These are phyloP conservation scores for Anguilla marmorata DNA, from an alignment of 2,797 vertebrate genomes.

Conservation along the genomic window DNA sequence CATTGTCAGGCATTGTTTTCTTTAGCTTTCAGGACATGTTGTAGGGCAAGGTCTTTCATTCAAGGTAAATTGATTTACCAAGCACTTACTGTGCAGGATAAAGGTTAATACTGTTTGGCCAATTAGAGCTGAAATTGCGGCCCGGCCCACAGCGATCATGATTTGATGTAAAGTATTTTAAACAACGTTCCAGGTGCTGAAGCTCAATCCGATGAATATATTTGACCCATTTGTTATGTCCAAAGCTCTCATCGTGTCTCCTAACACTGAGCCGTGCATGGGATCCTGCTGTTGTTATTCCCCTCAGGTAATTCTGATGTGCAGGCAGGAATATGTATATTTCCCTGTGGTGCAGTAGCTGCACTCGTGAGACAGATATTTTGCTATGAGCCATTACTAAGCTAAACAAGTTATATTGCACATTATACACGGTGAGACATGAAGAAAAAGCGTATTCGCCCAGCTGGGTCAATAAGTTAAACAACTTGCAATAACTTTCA, in stretches of 20 bases:
- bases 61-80: slow-evolving; percentile 6
- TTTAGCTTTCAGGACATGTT: not conserved
- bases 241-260: too few relatives aligned
- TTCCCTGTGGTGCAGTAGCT: slow-evolving; percentile 16
- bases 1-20: not conserved
- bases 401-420: slow-evolving; percentile 19
- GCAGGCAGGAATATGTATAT: not conserved
- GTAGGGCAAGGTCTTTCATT: slow-evolving; percentile 2
- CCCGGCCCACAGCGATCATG: not conserved
- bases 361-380: slow-evolving; percentile 32
- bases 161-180: not conserved
- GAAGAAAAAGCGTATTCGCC: slow-evolving; percentile 31
- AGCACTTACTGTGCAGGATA: not conserved
- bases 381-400: slow-evolving; percentile 29
- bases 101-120: slow-evolving; percentile 18
- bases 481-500: slow-evolving; percentile 33
- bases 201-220: not conserved
- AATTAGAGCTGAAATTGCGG: not conserved
- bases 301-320: not conserved
- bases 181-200: not conserved
- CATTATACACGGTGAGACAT: slow-evolving; percentile 22
- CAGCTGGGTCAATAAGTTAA: slow-evolving; percentile 35
- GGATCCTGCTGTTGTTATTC: not conserved
- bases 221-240: not conserved
- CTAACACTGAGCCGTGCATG: not conserved